Base-by-base conservation (phyloP, 2,113 vertebrate species). In the Scomber japonicus region DNA sequence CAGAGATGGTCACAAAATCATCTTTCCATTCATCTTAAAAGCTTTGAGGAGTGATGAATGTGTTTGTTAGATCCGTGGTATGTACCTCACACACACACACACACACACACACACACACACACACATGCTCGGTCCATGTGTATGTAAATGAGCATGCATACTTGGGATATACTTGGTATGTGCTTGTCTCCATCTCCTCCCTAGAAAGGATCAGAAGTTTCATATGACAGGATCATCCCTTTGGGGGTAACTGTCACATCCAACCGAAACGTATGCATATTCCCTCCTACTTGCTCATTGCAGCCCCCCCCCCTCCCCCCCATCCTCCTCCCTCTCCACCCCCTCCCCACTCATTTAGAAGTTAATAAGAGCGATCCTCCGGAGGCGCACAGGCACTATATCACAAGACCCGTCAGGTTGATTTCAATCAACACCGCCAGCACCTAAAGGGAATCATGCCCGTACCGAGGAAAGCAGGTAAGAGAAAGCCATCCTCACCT, bases 381-480 rank as follows among this genome's bases (percentile, higher is more conserved):
- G 31, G 27, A 56, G 80, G 72, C 10, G 6, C n/a, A 15, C 62
- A 31, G 35, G 16, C 63, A 75, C 35, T 46, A 53, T 46, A 53
- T 82, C 72, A 50, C 55, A 35, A 75, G 61, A 67, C 74, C 56
- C 27, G 7, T 53, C 15, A 17, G 17, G 63, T 35, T 44, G 56
- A 89, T 71, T 70, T 86, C 87, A 67, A 84, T 21, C 68, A 35
- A 40, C 65, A 17, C 72, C 0, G 21, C 13, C 21, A 82, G 13
- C 81, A 57, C 70, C 44, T 11, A 54, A 74, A 68, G 24, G 75
- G 78, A 85, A 78, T 69, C 88, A 93, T 94, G 93, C 85, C 92
- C 3, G 91, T 86, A 12, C 85, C 88, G 3, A 91, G 81, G 85
- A 95, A 91, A 92, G 55, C 85, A 89, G 95, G 95, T 95, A 94